Base-by-base conservation (phyloP, 2,797 vertebrate species). In the Catostomus latipinnis region DNA sequence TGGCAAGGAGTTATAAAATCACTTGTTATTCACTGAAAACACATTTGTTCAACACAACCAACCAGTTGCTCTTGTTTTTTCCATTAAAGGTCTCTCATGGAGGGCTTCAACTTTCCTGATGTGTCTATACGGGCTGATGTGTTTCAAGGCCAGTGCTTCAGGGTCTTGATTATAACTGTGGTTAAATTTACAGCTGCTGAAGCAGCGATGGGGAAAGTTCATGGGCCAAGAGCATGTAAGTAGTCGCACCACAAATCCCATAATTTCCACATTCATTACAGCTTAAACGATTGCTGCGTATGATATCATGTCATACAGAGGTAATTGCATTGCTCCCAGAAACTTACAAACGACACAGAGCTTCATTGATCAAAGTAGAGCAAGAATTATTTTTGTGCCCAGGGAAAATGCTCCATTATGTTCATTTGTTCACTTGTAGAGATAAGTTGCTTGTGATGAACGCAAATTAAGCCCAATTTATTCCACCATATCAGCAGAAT, bases 231-330 rank as follows among this genome's bases (percentile, higher is more conserved):
- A 90, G 83, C 34, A 48, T 91, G 87, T 92, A 90, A 93, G 93
- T 92, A 92, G 85, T 89, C 66, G n/a, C 84, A 90, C 92, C 92
- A 82, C 92, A 90, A 88, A 92, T 76, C 45, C 91, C 86, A 89
- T 90, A 87, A 88, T 89, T 82, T 88, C 81, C 88, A 89, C 90
- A 89, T 92, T 91, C 90, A 93, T 90, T 91, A 91, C 87, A 81
- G 87, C 34, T 84, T 81, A 80, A 86, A 90, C 83, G 87, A 85
- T 77, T 12, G 80, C 88, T 84, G 80, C 89, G 90, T 88, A 89
- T 87, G 80, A 87, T 87, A 89, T 93, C 90, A 86, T 90, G 91
- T 92, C 91, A 93, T 91, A 90, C 88, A 84, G 89, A 88, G 87
- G 89, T 91, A 92, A 93, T 92, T 93, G 89, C 87, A 86, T 89